Base-by-base conservation (phyloP, 2,888 invertebrate genomes). In the Eristalinus aeneus region DNA sequence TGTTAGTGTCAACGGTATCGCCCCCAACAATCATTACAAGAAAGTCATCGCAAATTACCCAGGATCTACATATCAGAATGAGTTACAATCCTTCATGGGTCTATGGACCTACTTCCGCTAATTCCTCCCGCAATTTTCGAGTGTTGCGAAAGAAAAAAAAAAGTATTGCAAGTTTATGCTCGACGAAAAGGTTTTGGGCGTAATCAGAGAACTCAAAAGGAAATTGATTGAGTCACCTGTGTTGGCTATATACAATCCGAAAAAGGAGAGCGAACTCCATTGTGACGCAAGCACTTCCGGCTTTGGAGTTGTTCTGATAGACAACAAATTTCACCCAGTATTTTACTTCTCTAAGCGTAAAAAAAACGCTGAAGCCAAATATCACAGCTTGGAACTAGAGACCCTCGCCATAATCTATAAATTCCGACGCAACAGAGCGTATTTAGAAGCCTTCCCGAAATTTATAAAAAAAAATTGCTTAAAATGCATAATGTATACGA, bases 241-340 rank as follows among this genome's bases (percentile, higher is more conserved):
- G 31, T 76, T 91, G 12, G 84, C 89, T 4, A 73, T 91, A 1
- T 91, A 89, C 71, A 79, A 89, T 34, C 89, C 89, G 11, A 36
- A 64, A 77, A 54, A 32, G 0, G 69, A 77, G 46, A 89, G 89
- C 12, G 89, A 90, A 76, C 61, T 90, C 1, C 90, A 90, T 74
- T 90, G 89, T 6, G 90, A 90, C 74, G 90, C 90, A 0, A 89
- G 89, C 71, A 27, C 78, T 8, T 10, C 84, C 0, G 90, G 90
- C 0, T 73, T 89, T 46, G 90, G 89, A 11, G 89, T 89, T 3
- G 88, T 90, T 6, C 54, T 90, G 4, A 31, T 91, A n/a, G 88
- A 88, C 68, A 71, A 67, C 0, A 56, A 74, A 23, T 67, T 88
- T 1, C 88, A 89, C 6, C 90, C 90, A 0, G 89, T 91, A 9